phyloP scores from a whole-genome alignment of 2,797 vertebrate genomes.

The Psittacula derbiana region DNA sequence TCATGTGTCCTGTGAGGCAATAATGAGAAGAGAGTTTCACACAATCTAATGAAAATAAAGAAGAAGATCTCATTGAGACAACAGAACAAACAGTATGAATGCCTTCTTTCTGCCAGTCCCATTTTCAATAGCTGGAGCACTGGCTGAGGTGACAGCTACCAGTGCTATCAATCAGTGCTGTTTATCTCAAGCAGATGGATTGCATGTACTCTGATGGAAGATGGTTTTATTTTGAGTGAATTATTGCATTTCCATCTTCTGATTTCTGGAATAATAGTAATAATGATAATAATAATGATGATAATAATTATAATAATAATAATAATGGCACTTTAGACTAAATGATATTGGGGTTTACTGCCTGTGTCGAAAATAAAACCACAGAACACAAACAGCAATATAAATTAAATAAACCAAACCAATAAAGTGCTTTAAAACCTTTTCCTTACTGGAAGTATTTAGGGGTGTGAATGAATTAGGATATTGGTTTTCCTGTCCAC shows the following conservation, averaged over 20 bases:
- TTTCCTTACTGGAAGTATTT: constrained; percentile 45
- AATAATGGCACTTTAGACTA: neutral
- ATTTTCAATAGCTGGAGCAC: neutral
- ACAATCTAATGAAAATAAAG: neutral
- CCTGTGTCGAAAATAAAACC: constrained; percentile 30
- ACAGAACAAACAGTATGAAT: neutral
- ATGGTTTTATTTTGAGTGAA: neutral
- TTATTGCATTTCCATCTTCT: constrained; percentile 13
- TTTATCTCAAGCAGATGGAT: neutral
- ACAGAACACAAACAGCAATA: neutral
- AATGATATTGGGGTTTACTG: constrained; percentile 21
- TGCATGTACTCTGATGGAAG: neutral
- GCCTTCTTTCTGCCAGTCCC: neutral
- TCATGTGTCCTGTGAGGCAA: too few relatives aligned
- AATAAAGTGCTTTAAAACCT: constrained; percentile 42
- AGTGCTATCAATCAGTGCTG: neutral
- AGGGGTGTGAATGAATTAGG: constrained; percentile 48
- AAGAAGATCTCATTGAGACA: neutral
- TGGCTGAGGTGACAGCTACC: neutral
- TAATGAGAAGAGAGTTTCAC: neutral
- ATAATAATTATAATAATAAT: neutral
- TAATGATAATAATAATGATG: neutral
- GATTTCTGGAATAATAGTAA: neutral
- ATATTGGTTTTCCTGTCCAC: constrained; percentile 37
- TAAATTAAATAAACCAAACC: constrained; percentile 22